These are phyloP conservation scores for Trachelus iudaicus DNA, from an alignment of 2,888 invertebrate species.

Conservation along the genomic window DNA sequence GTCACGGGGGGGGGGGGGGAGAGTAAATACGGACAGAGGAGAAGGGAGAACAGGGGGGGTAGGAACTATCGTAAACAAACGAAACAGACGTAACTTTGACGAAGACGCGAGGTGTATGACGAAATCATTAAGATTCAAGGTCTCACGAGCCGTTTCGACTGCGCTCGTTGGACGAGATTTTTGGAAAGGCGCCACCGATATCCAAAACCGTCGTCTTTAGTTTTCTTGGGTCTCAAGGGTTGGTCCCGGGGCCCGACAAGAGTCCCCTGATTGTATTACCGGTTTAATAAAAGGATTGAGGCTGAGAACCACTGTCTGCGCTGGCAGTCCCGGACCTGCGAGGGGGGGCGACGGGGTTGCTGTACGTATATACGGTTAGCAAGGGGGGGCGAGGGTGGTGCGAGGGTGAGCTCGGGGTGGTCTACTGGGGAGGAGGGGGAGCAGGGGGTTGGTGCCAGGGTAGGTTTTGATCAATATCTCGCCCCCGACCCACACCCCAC, in stretches of 20 bases:
- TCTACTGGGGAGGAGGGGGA: slow-evolving; percentile 35
- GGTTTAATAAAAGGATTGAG: slow-evolving; percentile 35
- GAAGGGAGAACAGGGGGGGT: not conserved
- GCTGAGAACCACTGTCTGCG: slow-evolving; percentile 58
- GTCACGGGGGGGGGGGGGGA: no score
- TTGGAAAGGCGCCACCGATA: not conserved
- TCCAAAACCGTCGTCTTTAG: not conserved
- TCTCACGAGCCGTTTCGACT: not conserved
- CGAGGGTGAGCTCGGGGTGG: slow-evolving; percentile 56
- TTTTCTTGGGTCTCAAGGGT: not conserved
- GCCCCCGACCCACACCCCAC: slow-evolving; percentile 58
- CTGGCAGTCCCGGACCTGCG: slow-evolving; percentile 51
- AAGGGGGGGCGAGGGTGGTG: slow-evolving; percentile 50
- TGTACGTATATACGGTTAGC: slow-evolving; percentile 38
- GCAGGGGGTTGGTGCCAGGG: slow-evolving; percentile 60
- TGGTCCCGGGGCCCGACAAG: not conserved
- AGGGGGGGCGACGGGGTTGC: slow-evolving; percentile 35
- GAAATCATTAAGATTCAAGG: not conserved
- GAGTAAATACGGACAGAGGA: no score
- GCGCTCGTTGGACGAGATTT: not conserved
- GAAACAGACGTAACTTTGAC: not conserved
- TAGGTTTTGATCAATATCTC: slow-evolving; percentile 66
- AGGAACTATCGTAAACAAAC: not conserved
- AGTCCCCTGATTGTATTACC: not conserved
- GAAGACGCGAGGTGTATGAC: not conserved